Evolutionary conservation across 64 coral and sea anemone genomes (phyloP), one percentile per base, ranked within the genome.

Genomic region (Dendrophyllia cribrosa): DNA sequence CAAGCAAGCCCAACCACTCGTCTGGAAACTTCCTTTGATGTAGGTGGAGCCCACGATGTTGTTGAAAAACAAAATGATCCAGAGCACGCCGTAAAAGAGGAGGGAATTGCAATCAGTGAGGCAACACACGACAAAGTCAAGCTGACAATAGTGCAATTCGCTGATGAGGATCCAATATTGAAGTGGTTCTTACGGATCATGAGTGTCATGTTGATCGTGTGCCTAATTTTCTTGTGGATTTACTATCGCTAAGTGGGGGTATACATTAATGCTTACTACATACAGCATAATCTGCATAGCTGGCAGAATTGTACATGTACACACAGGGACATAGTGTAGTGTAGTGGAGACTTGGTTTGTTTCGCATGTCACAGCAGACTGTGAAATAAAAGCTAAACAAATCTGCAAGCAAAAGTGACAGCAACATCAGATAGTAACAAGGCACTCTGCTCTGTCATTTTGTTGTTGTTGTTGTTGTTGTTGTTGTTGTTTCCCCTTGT

Each of bases 201-300:
- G 14, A 96, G 69, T 3, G 6, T 93, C 16, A 13, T 86, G 20
- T 51, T 93, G 58, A 60, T 96, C 6, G 49, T 85, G 55, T 67
- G 73, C 15, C 22, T 96, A 52, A 74, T 89, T 8, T 96, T 96
- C 81, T 48, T 96, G 56, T 96, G 95, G 95, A 70, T 71, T 43
- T 96, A 76, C 79, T 96, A 90, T 50, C 90, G 95, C 21, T 96
- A 77, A 75, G 7, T 56, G 53, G 7, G 46, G 72, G 72, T 48
- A 69, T 24, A 19, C 44, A 75, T 16, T 45, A 50, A 17, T 7
- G 5, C 26, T 47, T 5, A 13, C 43, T 12, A 14, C 71, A 74
- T 47, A 43, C 10, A 4, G 12, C 53, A 56, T 12, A 9, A 9
- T 7, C 12, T 56, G 53, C 12, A 56, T 56, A 12, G 7, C 7